Evolutionary conservation across 2,797 vertebrate genomes (phyloP).

Genomic region (Anguilla anguilla): DNA sequence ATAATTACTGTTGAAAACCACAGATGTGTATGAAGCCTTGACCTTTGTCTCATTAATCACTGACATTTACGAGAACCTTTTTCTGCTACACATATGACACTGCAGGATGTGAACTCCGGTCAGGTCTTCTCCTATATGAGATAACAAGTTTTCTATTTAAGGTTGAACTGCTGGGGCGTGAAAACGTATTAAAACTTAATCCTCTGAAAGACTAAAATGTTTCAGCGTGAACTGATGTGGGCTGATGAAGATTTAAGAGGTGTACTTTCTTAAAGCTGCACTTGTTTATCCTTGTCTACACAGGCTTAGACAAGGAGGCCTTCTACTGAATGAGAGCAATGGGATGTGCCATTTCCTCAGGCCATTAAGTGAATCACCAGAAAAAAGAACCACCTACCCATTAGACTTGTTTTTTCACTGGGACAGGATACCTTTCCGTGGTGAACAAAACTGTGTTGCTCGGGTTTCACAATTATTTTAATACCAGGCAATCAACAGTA

Average conservation of each 20-base stretch:
- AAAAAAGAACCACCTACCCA: not conserved
- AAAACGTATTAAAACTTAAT: not conserved
- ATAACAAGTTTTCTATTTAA: not conserved
- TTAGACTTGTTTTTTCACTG: not conserved
- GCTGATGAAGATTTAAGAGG: not conserved
- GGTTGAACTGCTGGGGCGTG: not conserved
- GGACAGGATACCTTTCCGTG: not conserved
- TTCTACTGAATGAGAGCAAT: not conserved
- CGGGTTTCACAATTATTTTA: not conserved
- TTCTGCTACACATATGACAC: not conserved
- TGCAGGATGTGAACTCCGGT: slow-evolving; percentile 6
- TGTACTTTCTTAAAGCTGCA: not conserved
- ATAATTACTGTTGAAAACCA: slow-evolving; percentile 21
- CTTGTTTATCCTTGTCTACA: slow-evolving; percentile 4
- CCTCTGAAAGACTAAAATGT: not conserved
- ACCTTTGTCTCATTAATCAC: slow-evolving; percentile 11
- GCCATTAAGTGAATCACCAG: slow-evolving; percentile 11
- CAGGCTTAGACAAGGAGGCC: not conserved
- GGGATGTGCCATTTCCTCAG: not conserved
- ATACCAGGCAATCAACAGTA: not conserved
- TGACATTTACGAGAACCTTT: not conserved
- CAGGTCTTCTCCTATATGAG: not conserved
- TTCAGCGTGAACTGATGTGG: slow-evolving; percentile 3
- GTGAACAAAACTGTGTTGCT: not conserved
- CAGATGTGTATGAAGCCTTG: slow-evolving; percentile 17